Conservation (phyloP, 2,888 invertebrate genomes). For the Seira sanloemensis region DNA sequence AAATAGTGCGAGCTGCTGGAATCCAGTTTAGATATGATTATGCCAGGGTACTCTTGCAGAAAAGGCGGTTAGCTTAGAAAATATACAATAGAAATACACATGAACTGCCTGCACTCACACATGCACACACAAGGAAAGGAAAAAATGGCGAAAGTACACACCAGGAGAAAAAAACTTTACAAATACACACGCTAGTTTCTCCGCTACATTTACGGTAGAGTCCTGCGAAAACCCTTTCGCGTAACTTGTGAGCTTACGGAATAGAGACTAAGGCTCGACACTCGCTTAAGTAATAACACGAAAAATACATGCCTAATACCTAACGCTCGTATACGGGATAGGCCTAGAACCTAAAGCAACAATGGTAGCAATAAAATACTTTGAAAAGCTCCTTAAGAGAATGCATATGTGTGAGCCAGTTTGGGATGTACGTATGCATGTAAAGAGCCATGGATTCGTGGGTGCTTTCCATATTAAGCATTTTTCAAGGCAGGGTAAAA, state of each 20-base stretch:
- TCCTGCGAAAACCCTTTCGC: background rate
- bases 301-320: background rate
- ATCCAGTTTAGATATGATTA: slow-evolving; percentile 65
- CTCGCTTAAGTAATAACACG: background rate
- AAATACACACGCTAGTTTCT: slow-evolving; percentile 4
- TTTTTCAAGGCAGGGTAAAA: background rate
- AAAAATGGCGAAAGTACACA: slow-evolving; percentile 4
- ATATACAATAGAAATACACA: slow-evolving; percentile 33
- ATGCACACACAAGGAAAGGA: slow-evolving; percentile 16
- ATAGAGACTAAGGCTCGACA: background rate
- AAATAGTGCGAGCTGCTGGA: slow-evolving; percentile 33
- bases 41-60: slow-evolving; percentile 65
- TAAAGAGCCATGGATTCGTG: slow-evolving; percentile 4
- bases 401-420: background rate
- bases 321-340: background rate
- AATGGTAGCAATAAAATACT: slow-evolving; percentile 1
- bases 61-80: slow-evolving; percentile 62
- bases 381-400: slow-evolving; percentile 4
- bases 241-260: background rate
- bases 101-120: slow-evolving; percentile 11
- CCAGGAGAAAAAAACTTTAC: background rate
- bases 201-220: background rate
- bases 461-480: background rate
- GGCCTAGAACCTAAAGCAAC: slow-evolving; percentile 4
- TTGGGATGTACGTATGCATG: background rate